Conservation (phyloP, 2,888 invertebrate species). For the Ichneumoninae sp. region DNA sequence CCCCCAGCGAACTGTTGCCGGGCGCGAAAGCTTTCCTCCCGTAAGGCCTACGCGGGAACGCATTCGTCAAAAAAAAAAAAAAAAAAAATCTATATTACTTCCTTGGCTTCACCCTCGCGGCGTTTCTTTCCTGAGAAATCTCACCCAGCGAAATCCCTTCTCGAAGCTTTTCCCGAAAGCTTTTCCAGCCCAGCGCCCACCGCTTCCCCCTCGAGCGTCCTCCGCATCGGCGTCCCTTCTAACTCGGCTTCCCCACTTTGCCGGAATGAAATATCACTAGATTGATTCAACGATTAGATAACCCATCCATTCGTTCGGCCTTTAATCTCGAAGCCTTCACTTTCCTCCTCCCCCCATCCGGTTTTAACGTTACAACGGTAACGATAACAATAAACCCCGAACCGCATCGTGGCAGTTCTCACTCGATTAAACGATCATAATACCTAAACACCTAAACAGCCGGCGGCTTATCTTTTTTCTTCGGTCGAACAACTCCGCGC, state of each 20-base stretch:
- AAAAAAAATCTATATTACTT: conserved; percentile 28
- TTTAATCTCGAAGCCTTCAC: conserved; percentile 38
- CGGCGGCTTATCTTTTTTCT: conserved; percentile 5
- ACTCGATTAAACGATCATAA: conserved; percentile 56
- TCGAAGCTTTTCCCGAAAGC: conserved; percentile 7
- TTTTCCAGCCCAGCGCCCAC: conserved; percentile 37
- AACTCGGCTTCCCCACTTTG: neutral
- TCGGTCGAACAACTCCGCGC: conserved; percentile 6
- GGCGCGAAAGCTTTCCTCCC: conserved; percentile 73
- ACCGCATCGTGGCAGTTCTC: conserved; percentile 42
- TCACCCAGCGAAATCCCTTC: neutral
- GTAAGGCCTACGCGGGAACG: conserved; percentile 52
- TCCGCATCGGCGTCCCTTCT: neutral
- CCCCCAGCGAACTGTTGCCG: conserved; percentile 60
- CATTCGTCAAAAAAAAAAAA: conserved; percentile 38
- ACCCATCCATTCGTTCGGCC: conserved; percentile 43
- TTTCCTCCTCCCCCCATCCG: neutral
- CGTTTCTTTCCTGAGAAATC: conserved; percentile 7
- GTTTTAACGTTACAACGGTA: neutral
- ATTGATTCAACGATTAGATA: conserved; percentile 60
- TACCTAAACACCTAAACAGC: neutral
- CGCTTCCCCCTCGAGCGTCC: conserved; percentile 32
- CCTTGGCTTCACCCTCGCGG: neutral
- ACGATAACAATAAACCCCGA: conserved; percentile 34
- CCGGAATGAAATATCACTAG: conserved; percentile 56